A percentile compares a stretch with the other conserved stretches of the same genome.
phyloP scores from a whole-genome alignment of 2,797 vertebrate genomes.

The Protosalanx chinensis region DNA sequence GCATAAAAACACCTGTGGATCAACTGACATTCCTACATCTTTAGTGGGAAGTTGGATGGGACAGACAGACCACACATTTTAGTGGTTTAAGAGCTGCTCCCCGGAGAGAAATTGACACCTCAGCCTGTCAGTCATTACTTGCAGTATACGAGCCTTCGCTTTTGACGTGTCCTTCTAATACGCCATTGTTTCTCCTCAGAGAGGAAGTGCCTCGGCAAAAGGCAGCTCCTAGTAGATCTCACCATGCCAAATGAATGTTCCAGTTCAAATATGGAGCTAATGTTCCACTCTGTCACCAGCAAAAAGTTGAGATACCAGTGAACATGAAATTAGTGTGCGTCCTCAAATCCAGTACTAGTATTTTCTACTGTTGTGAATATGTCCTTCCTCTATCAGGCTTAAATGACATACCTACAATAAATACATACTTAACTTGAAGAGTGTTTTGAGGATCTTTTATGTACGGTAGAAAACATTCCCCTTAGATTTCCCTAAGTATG shows the following conservation, averaged over 20 bases:
- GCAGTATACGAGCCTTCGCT: constrained; percentile 42
- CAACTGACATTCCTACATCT: constrained; percentile 33
- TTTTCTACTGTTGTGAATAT: constrained; percentile 36
- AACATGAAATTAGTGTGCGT: constrained; percentile 48
- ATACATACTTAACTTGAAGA: constrained; percentile 43
- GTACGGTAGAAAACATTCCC: constrained; percentile 42
- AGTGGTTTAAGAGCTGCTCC: constrained; percentile 36
- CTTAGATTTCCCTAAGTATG: constrained; percentile 52
- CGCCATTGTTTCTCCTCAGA: constrained; percentile 46
- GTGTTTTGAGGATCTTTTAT: constrained; percentile 35
- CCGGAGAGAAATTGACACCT: constrained; percentile 53
- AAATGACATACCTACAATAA: constrained; percentile 35
- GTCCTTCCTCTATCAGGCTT: constrained; percentile 33
- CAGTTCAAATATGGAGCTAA: constrained; percentile 29
- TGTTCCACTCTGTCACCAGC: constrained; percentile 20
- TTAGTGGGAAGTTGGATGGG: constrained; percentile 34
- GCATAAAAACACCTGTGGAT: constrained; percentile 52
- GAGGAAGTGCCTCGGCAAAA: constrained; percentile 26
- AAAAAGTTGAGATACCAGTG: constrained; percentile 57
- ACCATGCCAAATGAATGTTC: constrained; percentile 29
- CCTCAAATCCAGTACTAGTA: constrained; percentile 49
- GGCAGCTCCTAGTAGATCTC: constrained; percentile 33
- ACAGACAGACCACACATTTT: constrained; percentile 40
- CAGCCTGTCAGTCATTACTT: constrained; percentile 50
- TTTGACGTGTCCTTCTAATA: constrained; percentile 34